Base-by-base conservation (phyloP, 2,888 invertebrate species). In the Mylabris sibirica region DNA sequence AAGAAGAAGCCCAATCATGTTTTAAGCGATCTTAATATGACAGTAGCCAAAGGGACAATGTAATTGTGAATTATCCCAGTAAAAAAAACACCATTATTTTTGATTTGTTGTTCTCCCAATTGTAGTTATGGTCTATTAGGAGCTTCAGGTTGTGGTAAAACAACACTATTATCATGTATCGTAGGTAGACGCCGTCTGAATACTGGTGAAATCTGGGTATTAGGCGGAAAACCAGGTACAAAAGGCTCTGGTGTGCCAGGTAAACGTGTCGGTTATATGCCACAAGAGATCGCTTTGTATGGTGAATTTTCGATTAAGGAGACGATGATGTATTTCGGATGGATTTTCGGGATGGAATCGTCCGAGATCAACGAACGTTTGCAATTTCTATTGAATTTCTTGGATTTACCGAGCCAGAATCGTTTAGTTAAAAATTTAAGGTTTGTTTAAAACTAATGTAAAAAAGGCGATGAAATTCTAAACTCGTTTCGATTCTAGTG, bases 121-220 rank as follows among this genome's bases (percentile, higher is more conserved):
- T 14, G 4, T 8, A 98, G 97, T 85, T 98, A 98, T 84, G 97
- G 97, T 68, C 89, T 98, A 11, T 87, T 98, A 30, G 98, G 98
- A 26, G 97, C 98, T 8, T 97, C 97, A 70, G 98, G 98, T 38
- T 98, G 98, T 84, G 97, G 97, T n/a, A 98, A 98, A 86, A 98
- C 98, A 2, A 98, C 98, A 0, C 87, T 98, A 14, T 89, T 98
- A 4, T 94, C 96, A 60, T 96, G 96, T 85, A 94, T 97, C 79
- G 95, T 98, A 24, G 97, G 98, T 3, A 88, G 96, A 65, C 89
- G 96, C 79, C 89, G 92, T 77, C 87, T 97, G 64, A 94, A 97
- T 85, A 90, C 91, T 2, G 98, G 98, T 4, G 93, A 94, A 83
- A 93, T 97, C 76, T 93, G 92, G 87, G 96, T 97, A 44, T 89